Conservation (phyloP, 1,140 invertebrate species). For the Monomorium pharaonis region DNA sequence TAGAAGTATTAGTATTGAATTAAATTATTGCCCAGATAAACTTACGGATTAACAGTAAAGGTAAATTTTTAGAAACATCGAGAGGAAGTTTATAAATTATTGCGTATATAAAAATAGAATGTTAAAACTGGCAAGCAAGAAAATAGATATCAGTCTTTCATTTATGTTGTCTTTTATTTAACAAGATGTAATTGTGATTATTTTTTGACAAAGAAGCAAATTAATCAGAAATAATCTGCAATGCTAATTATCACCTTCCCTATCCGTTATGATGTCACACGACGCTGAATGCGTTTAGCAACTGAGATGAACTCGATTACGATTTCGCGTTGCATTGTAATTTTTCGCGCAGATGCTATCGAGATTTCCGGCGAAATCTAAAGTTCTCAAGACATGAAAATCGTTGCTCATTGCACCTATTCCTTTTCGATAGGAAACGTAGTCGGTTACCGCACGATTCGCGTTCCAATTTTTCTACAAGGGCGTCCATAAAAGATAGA, state of each 20-base stretch:
- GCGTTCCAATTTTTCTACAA: not conserved
- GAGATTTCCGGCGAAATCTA: conserved; percentile 38
- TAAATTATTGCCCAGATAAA: too few relatives aligned
- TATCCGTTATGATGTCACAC: conserved; percentile 26
- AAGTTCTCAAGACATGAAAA: conserved; percentile 28
- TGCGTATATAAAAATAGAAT: not conserved
- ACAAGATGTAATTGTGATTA: not conserved
- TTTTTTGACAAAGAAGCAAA: not conserved
- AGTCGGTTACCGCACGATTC: conserved; percentile 1
- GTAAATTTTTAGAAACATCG: not conserved
- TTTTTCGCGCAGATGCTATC: conserved; percentile 36
- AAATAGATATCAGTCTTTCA: not conserved
- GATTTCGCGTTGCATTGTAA: conserved; percentile 36
- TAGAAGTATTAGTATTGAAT: not conserved
- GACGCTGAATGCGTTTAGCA: not conserved
- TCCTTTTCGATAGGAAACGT: not conserved
- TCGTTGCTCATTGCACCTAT: conserved; percentile 1
- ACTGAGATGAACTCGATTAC: conserved; percentile 33
- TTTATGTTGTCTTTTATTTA: not conserved
- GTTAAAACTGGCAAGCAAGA: not conserved
- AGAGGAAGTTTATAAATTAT: not conserved
- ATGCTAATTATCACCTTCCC: conserved; percentile 5
- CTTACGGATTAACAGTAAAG: not conserved
- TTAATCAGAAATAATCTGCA: not conserved
- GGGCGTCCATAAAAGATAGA: not conserved